Base-by-base conservation (phyloP, 2,797 vertebrate species). In the Eupleurogrammus muticus region DNA sequence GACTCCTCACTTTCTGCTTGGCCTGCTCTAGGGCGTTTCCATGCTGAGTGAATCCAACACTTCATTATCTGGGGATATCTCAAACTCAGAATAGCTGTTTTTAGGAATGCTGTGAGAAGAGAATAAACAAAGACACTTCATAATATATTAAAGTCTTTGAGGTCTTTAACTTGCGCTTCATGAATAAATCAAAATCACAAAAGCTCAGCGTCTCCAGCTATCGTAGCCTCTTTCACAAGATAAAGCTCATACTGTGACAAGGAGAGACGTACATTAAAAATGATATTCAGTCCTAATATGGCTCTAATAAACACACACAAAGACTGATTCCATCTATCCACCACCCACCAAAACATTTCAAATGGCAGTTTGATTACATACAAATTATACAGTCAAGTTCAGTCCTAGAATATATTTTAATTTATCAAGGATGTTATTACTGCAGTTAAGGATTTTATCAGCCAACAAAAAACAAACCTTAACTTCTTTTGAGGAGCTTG, bases 111-210 rank as follows among this genome's bases (percentile, higher is more conserved):
- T 88, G 85, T 75, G 66, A 90, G 67, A n/a, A n/a, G 82, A 84
- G 67, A 73, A 71, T 76, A 86, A 89, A 90, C 87, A 91, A 90
- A 91, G 86, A 86, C 78, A 28, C 73, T 89, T 89, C 59, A 90
- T 91, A 79, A 88, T 90, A 89, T 87, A 90, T 90, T 89, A 87
- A 88, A 89, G 87, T 89, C 82, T 91, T 91, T 91, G 86, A 92
- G 89, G 75, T 85, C 83, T 89, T 89, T 75, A 87, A 87, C 80
- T 88, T 75, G 82, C 38, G 81, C 82, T 76, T 87, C 88, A 88
- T 93, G 90, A 92, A 93, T 92, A 89, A 92, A 86, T 93, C 85
- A 89, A 70, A 89, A 78, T 55, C 6, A 49, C 54, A 72, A 80
- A 80, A 85, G 85, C 72, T 81, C 55, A 23, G 20, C 77, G 80